These are phyloP conservation scores for Planiliza haematocheilus DNA, from an alignment of 2,113 vertebrate genomes.

Conservation along the genomic window DNA sequence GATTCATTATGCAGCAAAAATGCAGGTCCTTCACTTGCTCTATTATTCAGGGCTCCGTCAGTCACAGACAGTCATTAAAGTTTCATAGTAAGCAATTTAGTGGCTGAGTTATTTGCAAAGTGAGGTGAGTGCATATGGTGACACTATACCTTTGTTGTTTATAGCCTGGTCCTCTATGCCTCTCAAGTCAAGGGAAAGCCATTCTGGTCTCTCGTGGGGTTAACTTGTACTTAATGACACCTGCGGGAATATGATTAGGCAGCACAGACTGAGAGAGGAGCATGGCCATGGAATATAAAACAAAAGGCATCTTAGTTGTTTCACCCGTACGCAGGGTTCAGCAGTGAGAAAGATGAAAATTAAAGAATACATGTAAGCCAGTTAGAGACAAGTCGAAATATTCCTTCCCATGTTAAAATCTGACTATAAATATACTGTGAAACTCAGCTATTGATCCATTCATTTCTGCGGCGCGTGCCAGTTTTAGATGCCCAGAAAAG, in stretches of 20 bases:
- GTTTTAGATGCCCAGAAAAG: conserved; percentile 19
- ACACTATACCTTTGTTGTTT: conserved; percentile 60
- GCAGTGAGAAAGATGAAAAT: background rate
- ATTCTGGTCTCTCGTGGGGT: background rate
- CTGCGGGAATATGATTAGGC: conserved; percentile 14
- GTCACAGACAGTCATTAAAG: conserved; percentile 83
- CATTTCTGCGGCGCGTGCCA: conserved; percentile 12
- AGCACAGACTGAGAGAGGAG: conserved; percentile 7
- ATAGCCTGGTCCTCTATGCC: conserved; percentile 12
- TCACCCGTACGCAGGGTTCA: conserved; percentile 2
- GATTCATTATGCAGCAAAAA: conserved; percentile 76
- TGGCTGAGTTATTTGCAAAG: conserved; percentile 73
- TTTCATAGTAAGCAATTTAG: conserved; percentile 80
- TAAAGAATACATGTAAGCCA: conserved; percentile 1
- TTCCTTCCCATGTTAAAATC: conserved; percentile 5
- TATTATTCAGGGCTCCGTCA: conserved; percentile 80
- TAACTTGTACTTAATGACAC: conserved; percentile 15
- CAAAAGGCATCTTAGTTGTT: conserved; percentile 14
- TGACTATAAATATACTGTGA: conserved; percentile 12
- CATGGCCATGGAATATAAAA: background rate
- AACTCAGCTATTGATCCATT: conserved; percentile 38
- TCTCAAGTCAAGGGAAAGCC: conserved; percentile 13
- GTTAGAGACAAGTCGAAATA: background rate
- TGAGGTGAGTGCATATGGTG: conserved; percentile 70
- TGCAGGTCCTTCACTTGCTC: conserved; percentile 66